Percentiles rank a stretch among this genome's conserved stretches.
phyloP scores from a whole-genome alignment of 2,113 vertebrate species.

The Cryptotis parvus region DNA sequence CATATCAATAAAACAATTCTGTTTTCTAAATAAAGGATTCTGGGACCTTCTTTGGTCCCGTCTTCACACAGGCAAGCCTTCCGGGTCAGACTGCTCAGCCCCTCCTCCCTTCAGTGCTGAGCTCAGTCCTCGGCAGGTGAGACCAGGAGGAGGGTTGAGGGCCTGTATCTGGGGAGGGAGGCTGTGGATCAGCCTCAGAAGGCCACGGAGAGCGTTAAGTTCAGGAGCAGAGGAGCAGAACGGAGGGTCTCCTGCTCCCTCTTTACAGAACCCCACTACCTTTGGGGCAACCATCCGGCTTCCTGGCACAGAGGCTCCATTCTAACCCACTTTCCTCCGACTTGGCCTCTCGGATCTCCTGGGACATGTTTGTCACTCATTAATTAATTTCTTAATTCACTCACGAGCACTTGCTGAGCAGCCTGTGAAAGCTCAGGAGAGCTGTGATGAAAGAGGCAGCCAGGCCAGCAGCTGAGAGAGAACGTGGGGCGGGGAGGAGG shows the following conservation, averaged over 20 bases:
- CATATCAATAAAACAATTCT: background rate
- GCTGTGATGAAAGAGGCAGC: background rate
- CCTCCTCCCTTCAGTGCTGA: background rate
- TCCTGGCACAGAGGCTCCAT: background rate
- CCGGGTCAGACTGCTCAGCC: no score
- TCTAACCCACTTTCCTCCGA: background rate
- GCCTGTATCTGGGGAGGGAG: background rate
- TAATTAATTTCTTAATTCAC: conserved; percentile 20
- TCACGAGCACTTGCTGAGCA: background rate
- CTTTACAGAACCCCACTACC: background rate
- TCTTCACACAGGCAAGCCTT: background rate
- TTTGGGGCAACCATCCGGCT: background rate
- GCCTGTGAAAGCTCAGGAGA: background rate
- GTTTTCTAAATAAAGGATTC: background rate
- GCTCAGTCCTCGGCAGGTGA: background rate
- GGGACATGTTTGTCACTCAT: background rate
- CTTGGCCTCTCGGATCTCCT: background rate
- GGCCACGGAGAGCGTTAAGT: background rate
- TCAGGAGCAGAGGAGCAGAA: background rate
- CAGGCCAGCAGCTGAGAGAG: background rate
- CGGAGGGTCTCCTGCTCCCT: background rate
- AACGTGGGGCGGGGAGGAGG: background rate
- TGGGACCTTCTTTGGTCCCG: background rate
- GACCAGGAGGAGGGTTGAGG: background rate
- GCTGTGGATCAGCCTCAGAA: background rate